Conservation (phyloP, 2,797 vertebrate species). For the Sebastes minor region DNA sequence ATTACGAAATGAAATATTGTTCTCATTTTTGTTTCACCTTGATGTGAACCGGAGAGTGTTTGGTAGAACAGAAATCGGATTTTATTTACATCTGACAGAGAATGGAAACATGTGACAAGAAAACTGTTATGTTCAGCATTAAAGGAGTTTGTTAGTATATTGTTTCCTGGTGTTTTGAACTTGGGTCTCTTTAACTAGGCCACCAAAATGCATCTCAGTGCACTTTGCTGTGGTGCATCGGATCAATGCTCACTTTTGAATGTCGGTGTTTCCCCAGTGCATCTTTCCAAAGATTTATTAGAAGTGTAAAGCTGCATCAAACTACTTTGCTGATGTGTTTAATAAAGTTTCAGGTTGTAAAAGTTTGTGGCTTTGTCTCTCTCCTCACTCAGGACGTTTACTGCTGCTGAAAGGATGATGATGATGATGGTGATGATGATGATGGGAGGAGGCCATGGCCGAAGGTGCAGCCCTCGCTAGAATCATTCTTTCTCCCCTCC, state of each 20-base stretch:
- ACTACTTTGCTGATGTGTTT: conserved; percentile 18
- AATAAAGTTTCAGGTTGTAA: conserved; percentile 9
- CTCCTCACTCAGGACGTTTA: conserved; percentile 35
- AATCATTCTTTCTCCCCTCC: neutral
- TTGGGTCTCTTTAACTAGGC: neutral
- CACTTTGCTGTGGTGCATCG: conserved; percentile 25
- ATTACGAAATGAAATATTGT: neutral
- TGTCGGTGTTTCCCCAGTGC: neutral
- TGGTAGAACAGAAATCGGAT: neutral
- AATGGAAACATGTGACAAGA: neutral
- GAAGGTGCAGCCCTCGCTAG: conserved; percentile 76
- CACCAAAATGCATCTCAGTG: conserved; percentile 8
- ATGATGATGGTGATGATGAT: conserved; percentile 16
- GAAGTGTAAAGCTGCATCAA: neutral
- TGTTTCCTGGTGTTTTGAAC: neutral
- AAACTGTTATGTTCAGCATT: neutral
- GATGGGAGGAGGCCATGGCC: conserved; percentile 66
- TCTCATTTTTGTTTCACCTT: conserved; percentile 3
- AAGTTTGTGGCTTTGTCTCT: conserved; percentile 5
- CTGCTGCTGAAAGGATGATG: conserved; percentile 51
- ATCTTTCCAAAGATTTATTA: conserved; percentile 15
- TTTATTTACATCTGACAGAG: neutral
- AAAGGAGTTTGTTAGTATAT: neutral
- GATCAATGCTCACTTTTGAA: conserved; percentile 12
- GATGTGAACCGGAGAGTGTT: neutral